Base-by-base conservation (phyloP, 2,888 invertebrate species). In the Chorisops tibialis region DNA sequence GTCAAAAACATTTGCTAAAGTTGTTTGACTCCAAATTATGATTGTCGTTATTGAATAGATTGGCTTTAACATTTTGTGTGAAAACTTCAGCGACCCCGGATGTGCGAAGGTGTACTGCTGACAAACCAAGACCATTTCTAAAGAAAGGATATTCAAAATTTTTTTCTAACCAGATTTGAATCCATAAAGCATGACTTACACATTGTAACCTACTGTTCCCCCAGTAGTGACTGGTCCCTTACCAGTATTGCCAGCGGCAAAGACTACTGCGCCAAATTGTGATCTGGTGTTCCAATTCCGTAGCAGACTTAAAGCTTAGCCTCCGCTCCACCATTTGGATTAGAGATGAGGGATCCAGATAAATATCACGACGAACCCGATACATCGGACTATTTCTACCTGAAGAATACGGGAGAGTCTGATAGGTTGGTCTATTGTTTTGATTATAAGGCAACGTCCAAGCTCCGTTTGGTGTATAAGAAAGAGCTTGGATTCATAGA, bases 121-220 rank as follows among this genome's bases (percentile, higher is more conserved):
- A 69, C 3, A 75, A 37, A 0, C 70, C 67, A 60, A 72, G 71
- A 0, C 70, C 70, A 63, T 74, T 68, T 16, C 74, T 76, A 50
- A 6, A 43, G 39, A 14, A n/a, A 3, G 6, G 21, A 16, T 3
- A 37, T 49, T 47, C 18, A 18, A 41, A 9, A 41, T 9, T 5
- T 41, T 14, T n/a, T 12, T 41, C 6, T 5, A 16, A 41, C 30
- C 3, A 9, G 24, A 50, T 47, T 16, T 54, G 38, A 5, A 6
- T 19, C 24, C 9, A 19, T 12, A 4, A n/a, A 7, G 0, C 5
- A 45, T 1, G 9, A 68, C 71, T 71, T 69, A 74, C 73, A 68
- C 67, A 62, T 72, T 75, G 0, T 70, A 63, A 45, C 67, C 69
- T 21, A 67, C 70, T 60, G 69, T 72, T 1, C 69, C 67, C 11